These are phyloP conservation scores for Epinephelus malabaricus DNA, from an alignment of 2,797 vertebrate species.

Conservation along the genomic window DNA sequence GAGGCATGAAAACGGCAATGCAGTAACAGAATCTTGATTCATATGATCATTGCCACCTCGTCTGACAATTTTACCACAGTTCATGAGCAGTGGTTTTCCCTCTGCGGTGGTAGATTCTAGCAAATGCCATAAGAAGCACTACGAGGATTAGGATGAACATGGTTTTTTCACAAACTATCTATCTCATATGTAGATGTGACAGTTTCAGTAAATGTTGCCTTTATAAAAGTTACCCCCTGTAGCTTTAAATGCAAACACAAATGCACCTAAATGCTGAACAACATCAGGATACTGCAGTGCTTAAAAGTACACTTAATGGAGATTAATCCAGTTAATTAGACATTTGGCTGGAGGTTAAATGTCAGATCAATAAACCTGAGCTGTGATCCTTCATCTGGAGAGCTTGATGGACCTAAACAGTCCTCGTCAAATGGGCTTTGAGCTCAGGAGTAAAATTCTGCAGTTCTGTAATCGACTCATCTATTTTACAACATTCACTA, in stretches of 20 bases:
- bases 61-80: too few relatives aligned
- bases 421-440: background rate
- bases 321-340: constrained; percentile 47
- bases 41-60: too few relatives aligned
- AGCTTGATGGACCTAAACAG: constrained; percentile 9
- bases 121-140: too few relatives aligned
- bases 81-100: too few relatives aligned
- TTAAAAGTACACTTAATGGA: background rate
- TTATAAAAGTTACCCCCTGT: too few relatives aligned
- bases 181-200: too few relatives aligned
- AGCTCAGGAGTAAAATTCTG: background rate
- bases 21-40: too few relatives aligned
- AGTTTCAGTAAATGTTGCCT: too few relatives aligned
- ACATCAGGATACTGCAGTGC: background rate
- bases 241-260: background rate
- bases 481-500: background rate
- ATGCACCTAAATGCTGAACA: background rate
- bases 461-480: background rate
- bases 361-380: constrained; percentile 38
- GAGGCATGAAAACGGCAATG: too few relatives aligned
- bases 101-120: too few relatives aligned
- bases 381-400: background rate
- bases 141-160: too few relatives aligned
- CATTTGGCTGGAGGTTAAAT: constrained; percentile 20
- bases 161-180: too few relatives aligned